Evolutionary conservation across 1,140 invertebrate genomes (phyloP).

Genomic region (Listronotus oregonensis): DNA sequence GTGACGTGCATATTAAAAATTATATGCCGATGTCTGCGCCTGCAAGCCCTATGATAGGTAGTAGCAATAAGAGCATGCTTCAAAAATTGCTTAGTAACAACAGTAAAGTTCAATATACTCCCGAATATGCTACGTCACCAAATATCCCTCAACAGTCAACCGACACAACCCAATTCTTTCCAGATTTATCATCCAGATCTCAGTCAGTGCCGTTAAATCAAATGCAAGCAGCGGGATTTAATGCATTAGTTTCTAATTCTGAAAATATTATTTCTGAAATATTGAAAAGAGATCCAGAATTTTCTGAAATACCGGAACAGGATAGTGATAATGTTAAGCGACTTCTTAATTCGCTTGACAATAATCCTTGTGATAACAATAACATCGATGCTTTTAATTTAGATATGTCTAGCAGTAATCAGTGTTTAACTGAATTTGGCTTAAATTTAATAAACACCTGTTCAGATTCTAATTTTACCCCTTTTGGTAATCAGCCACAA

Average conservation of each 20-base stretch:
- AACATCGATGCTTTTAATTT: conserved; percentile 51
- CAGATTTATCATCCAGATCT: conserved; percentile 59
- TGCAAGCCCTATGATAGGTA: conserved; percentile 60
- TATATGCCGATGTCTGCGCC: conserved; percentile 64
- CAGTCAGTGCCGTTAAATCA: conserved; percentile 75
- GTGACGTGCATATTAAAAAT: conserved; percentile 45
- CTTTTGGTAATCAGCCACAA: conserved; percentile 5
- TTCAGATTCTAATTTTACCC: conserved; percentile 62
- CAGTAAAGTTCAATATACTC: conserved; percentile 49
- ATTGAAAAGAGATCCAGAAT: conserved; percentile 5
- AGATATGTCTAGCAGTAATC: conserved; percentile 35
- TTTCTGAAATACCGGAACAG: conserved; percentile 24
- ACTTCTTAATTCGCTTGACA: conserved; percentile 43
- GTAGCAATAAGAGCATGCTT: conserved; percentile 42
- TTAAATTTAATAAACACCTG: conserved; percentile 67
- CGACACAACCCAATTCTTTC: conserved; percentile 48
- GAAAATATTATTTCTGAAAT: conserved; percentile 12
- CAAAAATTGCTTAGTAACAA: conserved; percentile 49
- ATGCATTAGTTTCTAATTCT: background rate
- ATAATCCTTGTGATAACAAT: conserved; percentile 42
- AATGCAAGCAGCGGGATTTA: conserved; percentile 55
- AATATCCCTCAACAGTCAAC: conserved; percentile 54
- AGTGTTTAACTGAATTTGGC: conserved; percentile 52
- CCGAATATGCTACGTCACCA: conserved; percentile 53
- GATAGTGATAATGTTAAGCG: conserved; percentile 40